Conservation (phyloP, 2,113 vertebrate genomes). For the Antigone vipio region DNA sequence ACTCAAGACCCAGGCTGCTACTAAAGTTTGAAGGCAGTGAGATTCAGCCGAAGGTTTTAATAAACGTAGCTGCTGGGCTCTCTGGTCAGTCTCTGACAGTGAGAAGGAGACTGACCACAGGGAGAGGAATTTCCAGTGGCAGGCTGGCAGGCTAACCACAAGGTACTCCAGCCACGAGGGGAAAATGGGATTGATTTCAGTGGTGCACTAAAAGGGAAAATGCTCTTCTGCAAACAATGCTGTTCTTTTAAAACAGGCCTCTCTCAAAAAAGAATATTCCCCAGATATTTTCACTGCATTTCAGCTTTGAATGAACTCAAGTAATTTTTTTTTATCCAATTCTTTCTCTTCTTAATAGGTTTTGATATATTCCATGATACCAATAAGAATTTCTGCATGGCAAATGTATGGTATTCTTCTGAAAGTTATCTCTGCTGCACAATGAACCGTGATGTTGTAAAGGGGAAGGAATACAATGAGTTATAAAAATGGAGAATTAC, state of each 20-base stretch:
- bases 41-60: not conserved
- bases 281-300: not conserved
- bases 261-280: not conserved
- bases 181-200: not conserved
- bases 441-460: not conserved
- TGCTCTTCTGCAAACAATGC: not conserved
- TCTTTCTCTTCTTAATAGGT: slow-evolving; percentile 35
- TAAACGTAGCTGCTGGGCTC: not conserved
- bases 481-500: not conserved
- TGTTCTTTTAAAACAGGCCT: not conserved
- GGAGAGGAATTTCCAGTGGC: not conserved
- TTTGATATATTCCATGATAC: slow-evolving; percentile 3
- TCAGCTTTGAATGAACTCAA: not conserved
- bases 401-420: not conserved
- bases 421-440: slow-evolving; percentile 39
- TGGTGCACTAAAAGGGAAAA: not conserved
- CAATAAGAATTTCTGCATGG: not conserved
- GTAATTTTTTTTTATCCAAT: not conserved
- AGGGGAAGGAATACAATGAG: slow-evolving; percentile 1
- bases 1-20: not conserved
- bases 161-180: not conserved
- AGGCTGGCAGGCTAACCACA: not conserved
- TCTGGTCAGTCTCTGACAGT: not conserved
- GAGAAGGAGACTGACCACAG: not conserved
- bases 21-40: not conserved